Percentiles rank a stretch among this genome's conserved stretches.
phyloP scores from a whole-genome alignment of 2,113 vertebrate genomes.

The Ochotona curzoniae region DNA sequence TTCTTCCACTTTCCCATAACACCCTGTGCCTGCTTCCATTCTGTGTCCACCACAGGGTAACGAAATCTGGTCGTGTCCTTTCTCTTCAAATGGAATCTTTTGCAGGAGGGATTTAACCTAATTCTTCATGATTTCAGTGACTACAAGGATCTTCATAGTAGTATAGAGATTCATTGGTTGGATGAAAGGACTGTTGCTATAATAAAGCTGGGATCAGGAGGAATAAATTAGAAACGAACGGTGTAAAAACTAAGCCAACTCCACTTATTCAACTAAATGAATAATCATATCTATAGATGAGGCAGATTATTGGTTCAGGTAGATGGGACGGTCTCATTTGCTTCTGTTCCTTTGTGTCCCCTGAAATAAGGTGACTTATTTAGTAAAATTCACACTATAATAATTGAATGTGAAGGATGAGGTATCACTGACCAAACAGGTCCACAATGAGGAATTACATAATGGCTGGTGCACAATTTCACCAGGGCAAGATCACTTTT shows the following conservation, averaged over 20 bases:
- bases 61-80: neutral
- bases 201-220: neutral
- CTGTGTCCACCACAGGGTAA: neutral
- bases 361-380: neutral
- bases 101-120: conserved; percentile 25
- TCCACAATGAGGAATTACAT: neutral
- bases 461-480: neutral
- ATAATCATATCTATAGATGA: neutral
- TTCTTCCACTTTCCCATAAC: neutral
- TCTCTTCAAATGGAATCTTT: neutral
- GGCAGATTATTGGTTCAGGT: neutral
- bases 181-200: neutral
- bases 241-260: neutral
- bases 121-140: conserved; percentile 28
- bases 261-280: conserved; percentile 9
- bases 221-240: conserved; percentile 31
- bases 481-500: neutral
- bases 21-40: neutral
- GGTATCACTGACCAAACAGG: neutral
- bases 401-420: conserved; percentile 18
- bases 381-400: neutral
- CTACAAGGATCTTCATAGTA: conserved; percentile 18
- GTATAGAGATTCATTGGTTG: neutral
- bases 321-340: neutral
- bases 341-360: neutral